Evolutionary conservation across 2,888 invertebrate genomes (phyloP), one percentile per base, ranked within the genome.

Genomic region (Belgica antarctica): DNA sequence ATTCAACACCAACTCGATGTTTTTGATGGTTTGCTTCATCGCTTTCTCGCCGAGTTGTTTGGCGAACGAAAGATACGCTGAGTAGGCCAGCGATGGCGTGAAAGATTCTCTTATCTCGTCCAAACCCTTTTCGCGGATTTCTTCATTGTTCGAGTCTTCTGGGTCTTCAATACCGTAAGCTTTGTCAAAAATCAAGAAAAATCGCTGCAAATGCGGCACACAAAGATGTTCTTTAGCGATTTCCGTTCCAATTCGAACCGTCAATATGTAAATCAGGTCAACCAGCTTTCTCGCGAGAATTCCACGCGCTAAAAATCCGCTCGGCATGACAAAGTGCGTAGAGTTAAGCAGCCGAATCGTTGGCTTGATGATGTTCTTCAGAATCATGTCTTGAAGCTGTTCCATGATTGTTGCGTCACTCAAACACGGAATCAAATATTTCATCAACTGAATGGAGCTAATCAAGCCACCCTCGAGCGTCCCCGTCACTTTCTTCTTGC

Each of bases 381-480:
- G 83, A 71, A 97, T 86, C 0, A 87, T 88, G 76, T 96, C 96
- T 91, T 96, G 81, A 25, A 94, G 81, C 73, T 92, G 87, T 75
- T 94, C 92, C 92, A 94, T 94, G 10, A 96, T 82, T 70, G 89
- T 89, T 12, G 86, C 85, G 77, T 95, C 94, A 3, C 88, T 88
- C 76, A 96, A 84, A 76, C 87, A 91, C 0, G 93, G 90, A 75
- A 93, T 83, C 17, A 93, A 84, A 75, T 89, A 87, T 77, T 90
- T 89, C 62, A 95, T 78, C 34, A 95, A 81, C 72, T 90, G 89
- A 72, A 95, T 79, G 71, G 91, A 90, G 0, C 94, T 93, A 41
- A 95, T 88, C 4, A 94, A 83, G 2, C 93, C 94, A 17, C 92
- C 92, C 82, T 97, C 97, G 62, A 95, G 82, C 76, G 90, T 91